Evolutionary conservation across 2,888 invertebrate species (phyloP).

Genomic region (Limenitis camilla): DNA sequence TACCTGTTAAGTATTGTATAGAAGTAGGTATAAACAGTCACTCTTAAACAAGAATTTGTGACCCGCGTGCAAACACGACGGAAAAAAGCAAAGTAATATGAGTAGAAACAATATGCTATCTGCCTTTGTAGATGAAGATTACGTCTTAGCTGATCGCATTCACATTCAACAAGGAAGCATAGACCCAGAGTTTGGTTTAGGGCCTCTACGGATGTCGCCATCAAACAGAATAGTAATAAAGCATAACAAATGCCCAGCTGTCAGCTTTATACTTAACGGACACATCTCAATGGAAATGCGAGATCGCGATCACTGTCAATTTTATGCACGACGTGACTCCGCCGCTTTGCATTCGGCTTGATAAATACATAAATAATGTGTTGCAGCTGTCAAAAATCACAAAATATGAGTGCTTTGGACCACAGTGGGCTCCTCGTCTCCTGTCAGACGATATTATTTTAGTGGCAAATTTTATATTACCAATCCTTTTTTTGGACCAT

Average conservation of each 20-base stretch:
- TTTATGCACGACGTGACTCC: slow-evolving; percentile 36
- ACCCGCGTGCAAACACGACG: too few relatives aligned
- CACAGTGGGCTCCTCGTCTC: slow-evolving; percentile 19
- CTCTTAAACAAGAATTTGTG: too few relatives aligned
- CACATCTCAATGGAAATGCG: slow-evolving; percentile 35
- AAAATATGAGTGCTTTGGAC: slow-evolving; percentile 21
- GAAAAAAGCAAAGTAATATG: too few relatives aligned
- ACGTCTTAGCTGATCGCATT: neutral
- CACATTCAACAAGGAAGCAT: neutral
- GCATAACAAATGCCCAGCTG: slow-evolving; percentile 27
- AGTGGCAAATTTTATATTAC: slow-evolving; percentile 11
- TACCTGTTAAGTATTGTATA: too few relatives aligned
- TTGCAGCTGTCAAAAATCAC: slow-evolving; percentile 29
- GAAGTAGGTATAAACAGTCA: too few relatives aligned
- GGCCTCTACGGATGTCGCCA: slow-evolving; percentile 14
- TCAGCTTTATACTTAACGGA: slow-evolving; percentile 34
- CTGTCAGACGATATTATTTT: slow-evolving; percentile 12
- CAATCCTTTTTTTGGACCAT: slow-evolving; percentile 15
- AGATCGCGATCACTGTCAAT: slow-evolving; percentile 34
- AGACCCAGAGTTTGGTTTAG: neutral
- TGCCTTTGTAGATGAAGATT: neutral
- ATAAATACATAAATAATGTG: slow-evolving; percentile 33
- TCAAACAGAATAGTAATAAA: slow-evolving; percentile 20
- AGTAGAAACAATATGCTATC: too few relatives aligned
- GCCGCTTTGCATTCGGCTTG: slow-evolving; percentile 30